Evolutionary conservation across 2,797 vertebrate species (phyloP).

Genomic region (Micromesistius poutassou): DNA sequence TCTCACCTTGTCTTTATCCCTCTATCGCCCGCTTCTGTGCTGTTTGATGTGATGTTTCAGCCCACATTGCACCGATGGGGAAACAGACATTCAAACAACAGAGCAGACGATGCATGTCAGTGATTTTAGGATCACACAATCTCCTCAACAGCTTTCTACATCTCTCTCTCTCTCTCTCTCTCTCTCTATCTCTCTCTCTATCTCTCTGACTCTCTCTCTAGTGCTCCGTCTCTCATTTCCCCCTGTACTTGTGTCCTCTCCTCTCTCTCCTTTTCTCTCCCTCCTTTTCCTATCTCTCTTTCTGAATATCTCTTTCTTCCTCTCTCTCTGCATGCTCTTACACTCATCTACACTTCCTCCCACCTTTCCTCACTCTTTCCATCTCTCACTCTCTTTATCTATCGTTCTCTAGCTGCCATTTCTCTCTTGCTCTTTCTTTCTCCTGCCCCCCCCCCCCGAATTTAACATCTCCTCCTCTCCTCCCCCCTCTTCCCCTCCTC

Average conservation of each 20-base stretch:
- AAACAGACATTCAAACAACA: constrained; percentile 61
- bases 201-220: constrained; percentile 17
- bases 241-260: background rate
- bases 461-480: background rate
- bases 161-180: constrained; percentile 26
- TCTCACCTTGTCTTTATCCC: constrained; percentile 42
- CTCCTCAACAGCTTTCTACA: constrained; percentile 34
- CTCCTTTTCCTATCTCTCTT: background rate
- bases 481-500: background rate
- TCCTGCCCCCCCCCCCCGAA: background rate
- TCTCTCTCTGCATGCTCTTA: constrained; percentile 21
- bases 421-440: constrained; percentile 29
- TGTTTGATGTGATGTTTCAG: constrained; percentile 69
- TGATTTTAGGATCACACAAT: constrained; percentile 67
- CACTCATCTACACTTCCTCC: constrained; percentile 4
- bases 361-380: constrained; percentile 41
- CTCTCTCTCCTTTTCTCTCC: constrained; percentile 40
- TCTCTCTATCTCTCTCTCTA: constrained; percentile 10
- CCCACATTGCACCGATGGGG: constrained; percentile 59
- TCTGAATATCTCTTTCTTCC: constrained; percentile 28
- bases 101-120: constrained; percentile 71
- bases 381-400: constrained; percentile 7
- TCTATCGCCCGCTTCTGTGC: background rate
- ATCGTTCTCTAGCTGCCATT: too few relatives aligned
- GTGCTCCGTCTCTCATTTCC: constrained; percentile 7